phyloP scores from a whole-genome alignment of 2,888 invertebrate species.

The Lydus trimaculatus region DNA sequence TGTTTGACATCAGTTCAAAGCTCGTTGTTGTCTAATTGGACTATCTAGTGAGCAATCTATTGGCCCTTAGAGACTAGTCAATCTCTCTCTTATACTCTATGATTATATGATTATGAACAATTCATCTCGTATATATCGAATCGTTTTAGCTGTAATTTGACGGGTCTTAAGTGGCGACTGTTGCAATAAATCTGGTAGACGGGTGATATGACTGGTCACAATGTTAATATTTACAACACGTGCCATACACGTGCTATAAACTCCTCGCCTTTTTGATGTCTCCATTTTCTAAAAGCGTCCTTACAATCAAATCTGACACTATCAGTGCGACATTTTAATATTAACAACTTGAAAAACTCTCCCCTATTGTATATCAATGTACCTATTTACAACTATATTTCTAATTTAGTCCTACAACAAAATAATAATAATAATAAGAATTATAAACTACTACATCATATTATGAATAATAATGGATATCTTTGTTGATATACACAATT shows the following conservation, averaged over 20 bases:
- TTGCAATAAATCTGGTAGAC: conserved; percentile 32
- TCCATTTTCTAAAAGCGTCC: conserved; percentile 20
- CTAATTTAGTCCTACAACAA: background rate
- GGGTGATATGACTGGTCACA: conserved; percentile 43
- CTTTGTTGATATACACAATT: background rate
- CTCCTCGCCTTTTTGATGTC: conserved; percentile 31
- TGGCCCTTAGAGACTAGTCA: background rate
- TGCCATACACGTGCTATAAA: conserved; percentile 44
- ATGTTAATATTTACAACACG: conserved; percentile 55
- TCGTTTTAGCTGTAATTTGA: conserved; percentile 50
- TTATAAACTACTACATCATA: background rate
- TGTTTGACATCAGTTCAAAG: background rate
- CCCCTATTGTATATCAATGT: background rate
- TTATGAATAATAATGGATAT: conserved; percentile 1
- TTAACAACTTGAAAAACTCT: conserved; percentile 12
- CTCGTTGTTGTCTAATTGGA: conserved; percentile 4
- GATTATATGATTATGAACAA: conserved; percentile 11
- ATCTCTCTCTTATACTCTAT: background rate
- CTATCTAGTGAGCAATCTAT: conserved; percentile 4
- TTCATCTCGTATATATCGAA: conserved; percentile 45
- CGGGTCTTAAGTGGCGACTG: conserved; percentile 43
- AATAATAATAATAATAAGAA: background rate
- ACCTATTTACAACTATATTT: conserved; percentile 6
- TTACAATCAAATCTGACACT: conserved; percentile 11
- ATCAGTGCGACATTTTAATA: conserved; percentile 11